phyloP scores from a whole-genome alignment of 2,888 invertebrate species.

The Pardosa pseudoannulata region DNA sequence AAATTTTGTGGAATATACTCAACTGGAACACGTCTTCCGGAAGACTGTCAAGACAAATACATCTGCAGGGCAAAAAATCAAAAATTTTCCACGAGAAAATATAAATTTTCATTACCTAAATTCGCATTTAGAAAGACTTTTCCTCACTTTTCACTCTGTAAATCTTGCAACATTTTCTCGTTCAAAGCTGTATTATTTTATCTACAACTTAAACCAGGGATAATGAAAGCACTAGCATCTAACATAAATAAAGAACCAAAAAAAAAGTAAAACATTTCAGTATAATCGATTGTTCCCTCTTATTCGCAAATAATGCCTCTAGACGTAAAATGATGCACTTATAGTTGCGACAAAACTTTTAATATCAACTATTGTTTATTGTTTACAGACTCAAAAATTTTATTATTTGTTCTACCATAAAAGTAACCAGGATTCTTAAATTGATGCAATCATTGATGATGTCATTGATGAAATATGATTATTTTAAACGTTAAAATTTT shows the following conservation, averaged over 20 bases:
- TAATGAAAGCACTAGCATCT: not conserved
- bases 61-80: not conserved
- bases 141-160: not conserved
- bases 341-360: conserved; percentile 3
- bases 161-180: not conserved
- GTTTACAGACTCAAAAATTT: too few species aligned
- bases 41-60: not conserved
- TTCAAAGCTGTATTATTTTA: not conserved
- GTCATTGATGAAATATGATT: too few species aligned
- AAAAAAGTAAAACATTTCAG: too few species aligned
- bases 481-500: too few species aligned
- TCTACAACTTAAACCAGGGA: not conserved
- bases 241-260: not conserved
- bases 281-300: not conserved
- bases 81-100: not conserved
- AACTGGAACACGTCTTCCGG: too few species aligned
- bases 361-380: too few species aligned
- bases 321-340: not conserved
- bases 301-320: not conserved
- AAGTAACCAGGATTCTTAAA: too few species aligned
- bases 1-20: too few species aligned
- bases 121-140: not conserved
- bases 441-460: too few species aligned
- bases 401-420: too few species aligned
- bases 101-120: conserved; percentile 12